These are phyloP conservation scores for Chrysolina haemoptera DNA, from an alignment of 2,888 invertebrate species.

Conservation along the genomic window DNA sequence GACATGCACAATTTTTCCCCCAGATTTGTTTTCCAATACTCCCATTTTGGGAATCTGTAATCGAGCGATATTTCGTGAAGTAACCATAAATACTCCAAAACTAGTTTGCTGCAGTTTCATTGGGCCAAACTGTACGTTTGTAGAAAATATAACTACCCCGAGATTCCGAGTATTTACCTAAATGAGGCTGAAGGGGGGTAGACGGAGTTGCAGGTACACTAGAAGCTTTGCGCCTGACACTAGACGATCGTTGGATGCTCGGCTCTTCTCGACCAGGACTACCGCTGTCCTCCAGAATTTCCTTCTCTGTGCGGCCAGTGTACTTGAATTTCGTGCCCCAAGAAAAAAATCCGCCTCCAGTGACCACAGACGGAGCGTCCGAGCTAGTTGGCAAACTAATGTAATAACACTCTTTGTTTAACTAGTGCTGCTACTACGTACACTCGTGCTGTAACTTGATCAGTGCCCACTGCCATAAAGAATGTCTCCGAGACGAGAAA, in stretches of 20 bases:
- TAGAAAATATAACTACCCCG: not conserved
- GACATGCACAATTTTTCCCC: too few relatives aligned
- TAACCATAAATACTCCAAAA: too few relatives aligned
- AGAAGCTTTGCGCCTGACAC: slow-evolving; percentile 82
- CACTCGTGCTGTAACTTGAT: slow-evolving; percentile 37
- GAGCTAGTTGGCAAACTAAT: slow-evolving; percentile 87
- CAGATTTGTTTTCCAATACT: too few relatives aligned
- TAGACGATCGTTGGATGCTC: slow-evolving; percentile 70
- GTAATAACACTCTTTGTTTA: slow-evolving; percentile 46
- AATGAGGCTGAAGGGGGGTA: slow-evolving; percentile 83
- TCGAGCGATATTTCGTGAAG: too few relatives aligned
- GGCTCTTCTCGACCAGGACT: slow-evolving; percentile 77
- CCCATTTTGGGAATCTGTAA: too few relatives aligned
- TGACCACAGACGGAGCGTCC: slow-evolving; percentile 86
- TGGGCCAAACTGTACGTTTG: not conserved
- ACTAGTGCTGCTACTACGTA: slow-evolving; percentile 41
- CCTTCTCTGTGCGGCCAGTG: slow-evolving; percentile 91
- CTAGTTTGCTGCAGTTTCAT: not conserved
- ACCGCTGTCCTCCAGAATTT: slow-evolving; percentile 88
- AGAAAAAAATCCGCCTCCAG: slow-evolving; percentile 93
- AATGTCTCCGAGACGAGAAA: slow-evolving; percentile 14
- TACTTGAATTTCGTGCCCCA: slow-evolving; percentile 96
- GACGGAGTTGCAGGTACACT: slow-evolving; percentile 92
- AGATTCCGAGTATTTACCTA: slow-evolving; percentile 70
- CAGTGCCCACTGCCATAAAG: slow-evolving; percentile 34